A percentile compares a stretch with the other conserved stretches of the same genome.
These are phyloP conservation scores for Enteromius treurensis DNA, from an alignment of 2,797 vertebrate genomes.

Conservation along the genomic window DNA sequence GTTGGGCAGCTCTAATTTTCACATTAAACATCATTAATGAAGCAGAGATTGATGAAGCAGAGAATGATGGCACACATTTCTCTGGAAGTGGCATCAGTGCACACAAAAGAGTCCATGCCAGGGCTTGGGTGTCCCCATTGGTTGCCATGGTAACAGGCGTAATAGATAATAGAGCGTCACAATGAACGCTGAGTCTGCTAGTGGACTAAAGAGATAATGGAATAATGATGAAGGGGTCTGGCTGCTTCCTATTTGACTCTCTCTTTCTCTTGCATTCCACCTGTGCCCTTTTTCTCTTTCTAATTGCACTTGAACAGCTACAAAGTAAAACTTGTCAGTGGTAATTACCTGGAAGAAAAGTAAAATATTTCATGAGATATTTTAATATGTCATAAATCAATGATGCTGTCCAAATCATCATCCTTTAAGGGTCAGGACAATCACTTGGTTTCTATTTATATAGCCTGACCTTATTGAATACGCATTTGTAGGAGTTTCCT, in stretches of 20 bases:
- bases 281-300: neutral
- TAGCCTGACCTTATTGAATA: too few relatives aligned
- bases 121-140: slow-evolving; percentile 7
- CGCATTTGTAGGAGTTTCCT: too few relatives aligned
- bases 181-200: slow-evolving; percentile 35
- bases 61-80: neutral
- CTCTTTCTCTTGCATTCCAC: slow-evolving; percentile 1
- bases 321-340: neutral
- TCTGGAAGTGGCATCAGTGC: neutral
- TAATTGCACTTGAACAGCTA: slow-evolving; percentile 14
- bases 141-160: slow-evolving; percentile 22
- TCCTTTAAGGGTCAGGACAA: too few relatives aligned
- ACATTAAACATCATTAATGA: neutral
- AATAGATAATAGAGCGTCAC: slow-evolving; percentile 5
- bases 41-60: neutral
- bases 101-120: slow-evolving; percentile 19
- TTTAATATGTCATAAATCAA: neutral
- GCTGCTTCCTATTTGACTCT: neutral
- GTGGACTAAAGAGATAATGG: slow-evolving; percentile 35
- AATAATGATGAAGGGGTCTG: slow-evolving; percentile 30
- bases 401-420: neutral
- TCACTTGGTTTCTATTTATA: too few relatives aligned
- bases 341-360: neutral
- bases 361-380: neutral
- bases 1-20: neutral